Evolutionary conservation across 2,888 invertebrate genomes (phyloP), one percentile per base, ranked within the genome.

Genomic region (Drosophila prostipennis): DNA sequence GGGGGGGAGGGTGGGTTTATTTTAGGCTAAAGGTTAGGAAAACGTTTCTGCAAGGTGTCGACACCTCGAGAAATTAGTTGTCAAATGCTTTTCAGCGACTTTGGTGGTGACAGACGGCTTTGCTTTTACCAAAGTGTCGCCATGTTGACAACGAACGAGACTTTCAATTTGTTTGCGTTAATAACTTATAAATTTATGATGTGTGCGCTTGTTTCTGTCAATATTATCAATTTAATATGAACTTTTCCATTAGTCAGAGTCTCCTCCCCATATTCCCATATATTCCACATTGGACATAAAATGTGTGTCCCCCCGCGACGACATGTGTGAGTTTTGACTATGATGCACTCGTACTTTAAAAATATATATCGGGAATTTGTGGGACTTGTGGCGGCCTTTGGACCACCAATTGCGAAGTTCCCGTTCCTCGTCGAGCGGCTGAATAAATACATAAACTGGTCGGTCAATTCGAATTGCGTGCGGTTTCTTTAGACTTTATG

Each of bases 141-240:
- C 72, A 68, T 55, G 49, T 29, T 78, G 81, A 77, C 80, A 76
- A 52, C 52, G 46, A 43, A 54, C 72, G 60, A 71, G 64, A 8
- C 19, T 54, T 49, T 65, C 16, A 57, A 51, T 72, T 49, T 72
- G 42, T 54, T 60, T 61, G 54, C 55, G 80, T 83, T 77, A 81
- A 81, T 84, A 78, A 77, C 76, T 76, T 61, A 68, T 78, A 64
- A 72, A 84, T 80, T 81, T 81, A 84, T 76, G 77, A 80, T 37
- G 23, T 23, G 23, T 29, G 19, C 32, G 10, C 0, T 23, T 46
- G 29, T 1, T 45, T 39, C n/a, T 90, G 89, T 89, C 90, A 90
- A 90, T 90, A 89, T 87, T 89, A 90, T 89, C 90, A 89, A 89
- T 90, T 90, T 89, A 90, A 90, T 90, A 89, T 86, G 89, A 85